Conservation (phyloP, 2,113 vertebrate species). For the Cichladusa arquata region DNA sequence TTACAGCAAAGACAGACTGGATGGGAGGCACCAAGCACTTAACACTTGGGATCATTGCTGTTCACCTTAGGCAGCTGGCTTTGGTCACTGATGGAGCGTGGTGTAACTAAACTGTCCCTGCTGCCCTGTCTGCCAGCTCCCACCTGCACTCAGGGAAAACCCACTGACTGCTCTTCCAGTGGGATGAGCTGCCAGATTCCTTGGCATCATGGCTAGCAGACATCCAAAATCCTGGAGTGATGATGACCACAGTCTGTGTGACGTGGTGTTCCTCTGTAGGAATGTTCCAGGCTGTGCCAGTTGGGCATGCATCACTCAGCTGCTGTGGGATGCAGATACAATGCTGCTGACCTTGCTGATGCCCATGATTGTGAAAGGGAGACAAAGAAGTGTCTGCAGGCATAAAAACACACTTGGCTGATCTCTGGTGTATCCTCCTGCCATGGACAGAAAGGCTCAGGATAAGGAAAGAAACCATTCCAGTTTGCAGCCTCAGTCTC, state of each 20-base stretch:
- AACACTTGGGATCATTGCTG: not conserved
- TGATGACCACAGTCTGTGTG: rapidly evolving
- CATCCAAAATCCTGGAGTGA: not conserved
- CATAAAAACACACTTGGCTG: not conserved
- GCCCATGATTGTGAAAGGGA: not conserved
- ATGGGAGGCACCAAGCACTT: not conserved
- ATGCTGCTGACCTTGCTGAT: not conserved
- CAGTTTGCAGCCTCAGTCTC: not conserved
- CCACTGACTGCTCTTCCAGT: not conserved
- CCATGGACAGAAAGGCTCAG: not conserved
- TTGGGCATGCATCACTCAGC: not conserved
- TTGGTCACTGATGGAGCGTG: not conserved
- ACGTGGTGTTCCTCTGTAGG: rapidly evolving
- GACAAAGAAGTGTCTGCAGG: not conserved
- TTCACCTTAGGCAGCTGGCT: not conserved
- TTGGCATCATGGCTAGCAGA: not conserved
- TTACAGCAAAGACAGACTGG: not conserved
- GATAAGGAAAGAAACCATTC: not conserved
- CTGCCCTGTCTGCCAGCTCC: not conserved
- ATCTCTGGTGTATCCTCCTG: not conserved
- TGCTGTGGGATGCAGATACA: rapidly evolving
- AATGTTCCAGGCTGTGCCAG: not conserved
- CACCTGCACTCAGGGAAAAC: not conserved
- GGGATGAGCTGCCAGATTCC: not conserved
- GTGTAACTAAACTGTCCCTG: not conserved